Base-by-base conservation (phyloP, 1,140 invertebrate species). In the Episyrphus balteatus region DNA sequence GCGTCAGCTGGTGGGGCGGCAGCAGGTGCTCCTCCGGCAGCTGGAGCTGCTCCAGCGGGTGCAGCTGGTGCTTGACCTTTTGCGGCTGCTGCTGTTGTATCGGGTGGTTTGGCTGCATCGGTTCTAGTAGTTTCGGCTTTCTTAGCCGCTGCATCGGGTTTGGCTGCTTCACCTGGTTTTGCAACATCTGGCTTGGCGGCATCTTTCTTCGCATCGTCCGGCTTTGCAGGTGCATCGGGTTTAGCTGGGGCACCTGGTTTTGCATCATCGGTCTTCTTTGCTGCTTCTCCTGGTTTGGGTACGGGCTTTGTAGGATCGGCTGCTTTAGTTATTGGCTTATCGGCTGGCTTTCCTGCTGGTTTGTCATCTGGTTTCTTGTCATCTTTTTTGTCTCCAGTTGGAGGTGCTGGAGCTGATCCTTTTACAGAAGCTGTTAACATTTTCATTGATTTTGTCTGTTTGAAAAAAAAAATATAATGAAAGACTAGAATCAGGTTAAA, bases 131-230 rank as follows among this genome's bases (percentile, higher is more conserved):
- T 49, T 12, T 65, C 62, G 32, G 61, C 62, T 21, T 66, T 65
- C 19, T 65, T 66, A 26, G 18, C 55, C 3, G 57, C 62, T 7
- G 62, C 62, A 32, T 61, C 57, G 1, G 62, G 62, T 34, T 66
- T 66, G 0, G 48, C 41, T 3, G 55, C 42, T 42, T 65, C 62
- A 18, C 44, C 56, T 2, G 60, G 51, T 31, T 62, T 65, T 0
- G 60, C 57, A 5, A 61, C 53, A 2, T 57, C 50, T 1, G 62
- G 62, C 40, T 66, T 66, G 12, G 49, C 54, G 14, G 50, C 43
- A 19, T 32, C 37, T 15, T 39, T 18, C 15, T 44, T 57, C 62
- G n/a, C 46, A 48, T 0, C 62, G 56, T 39, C 62, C 61, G 7
- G 47, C 31, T 14, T 17, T 5, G 41, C 46, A 1, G 46, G 26